Evolutionary conservation across 2,888 invertebrate genomes (phyloP), one percentile per base, ranked within the genome.

Genomic region (Pteria penguin): DNA sequence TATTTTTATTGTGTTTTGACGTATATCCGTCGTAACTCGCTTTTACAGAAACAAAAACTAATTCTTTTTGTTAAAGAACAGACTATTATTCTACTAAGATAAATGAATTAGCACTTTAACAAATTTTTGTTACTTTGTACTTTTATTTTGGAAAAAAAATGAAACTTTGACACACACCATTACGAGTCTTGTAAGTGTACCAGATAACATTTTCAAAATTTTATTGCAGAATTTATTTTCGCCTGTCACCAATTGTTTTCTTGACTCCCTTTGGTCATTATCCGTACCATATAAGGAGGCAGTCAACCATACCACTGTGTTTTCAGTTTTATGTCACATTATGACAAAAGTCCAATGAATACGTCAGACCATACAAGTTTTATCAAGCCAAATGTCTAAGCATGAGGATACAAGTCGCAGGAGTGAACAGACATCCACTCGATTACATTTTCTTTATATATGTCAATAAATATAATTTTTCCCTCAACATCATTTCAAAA

Each of bases 281-380:
- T 24, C 57, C 61, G 36, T 65, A 57, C 32, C 72, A 55, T 57
- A 65, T 33, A n/a, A 11, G 5, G 11, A 63, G 32, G 72, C 55
- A 72, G n/a, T 36, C 55, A 57, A 57, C 36, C 72, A 61, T 22
- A 52, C 32, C 36, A 55, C 57, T 29, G 57, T 65, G 62, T 61
- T 65, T 65, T 65, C 55, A 32, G 27, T 24, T 57, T 72, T 55
- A 72, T 63, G 65, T 70, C 70, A 45, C 29, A 61, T 70, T 70
- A 61, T 57, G 60, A 70, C 22, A 63, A 61, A 60, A 45, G 32
- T 61, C 58, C 61, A 52, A 33, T 70, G 70, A 70, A 70, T 36
- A 60, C 58, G 70, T 70, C 70, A 70, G 11, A 60, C 33, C 27
- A 24, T 26, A 26, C 45, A 29, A 24, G 36, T 24, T 18, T 60